These are phyloP conservation scores for Balaenoptera acutorostrata DNA, from an alignment of 2,113 vertebrate genomes.

Conservation along the genomic window DNA sequence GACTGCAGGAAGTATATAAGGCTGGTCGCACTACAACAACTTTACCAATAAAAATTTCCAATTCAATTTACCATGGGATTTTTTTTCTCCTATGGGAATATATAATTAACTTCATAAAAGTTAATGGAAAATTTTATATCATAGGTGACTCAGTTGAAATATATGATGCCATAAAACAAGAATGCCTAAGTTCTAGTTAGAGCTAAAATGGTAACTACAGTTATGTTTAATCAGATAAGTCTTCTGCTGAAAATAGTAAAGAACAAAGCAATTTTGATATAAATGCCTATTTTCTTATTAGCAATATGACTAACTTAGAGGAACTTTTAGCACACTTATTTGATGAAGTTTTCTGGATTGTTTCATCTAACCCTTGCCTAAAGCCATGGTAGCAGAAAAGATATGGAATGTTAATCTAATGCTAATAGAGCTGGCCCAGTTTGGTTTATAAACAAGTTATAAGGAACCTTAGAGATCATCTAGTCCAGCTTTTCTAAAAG, in stretches of 20 bases:
- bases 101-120: background rate
- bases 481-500: background rate
- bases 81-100: background rate
- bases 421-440: background rate
- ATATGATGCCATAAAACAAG: background rate
- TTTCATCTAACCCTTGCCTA: background rate
- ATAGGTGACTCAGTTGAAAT: background rate
- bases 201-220: background rate
- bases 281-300: background rate
- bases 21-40: background rate
- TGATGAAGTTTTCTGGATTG: background rate
- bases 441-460: background rate
- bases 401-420: background rate
- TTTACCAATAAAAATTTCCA: background rate
- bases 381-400: background rate
- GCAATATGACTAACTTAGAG: background rate
- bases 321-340: background rate
- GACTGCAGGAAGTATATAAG: background rate
- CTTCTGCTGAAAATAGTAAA: background rate
- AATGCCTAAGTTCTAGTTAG: background rate
- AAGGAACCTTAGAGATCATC: background rate
- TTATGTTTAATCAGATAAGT: background rate
- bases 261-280: background rate
- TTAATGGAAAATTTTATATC: background rate
- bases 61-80: background rate